These are phyloP conservation scores for Rotaria macrura DNA, from an alignment of 2,888 invertebrate genomes.

Conservation along the genomic window DNA sequence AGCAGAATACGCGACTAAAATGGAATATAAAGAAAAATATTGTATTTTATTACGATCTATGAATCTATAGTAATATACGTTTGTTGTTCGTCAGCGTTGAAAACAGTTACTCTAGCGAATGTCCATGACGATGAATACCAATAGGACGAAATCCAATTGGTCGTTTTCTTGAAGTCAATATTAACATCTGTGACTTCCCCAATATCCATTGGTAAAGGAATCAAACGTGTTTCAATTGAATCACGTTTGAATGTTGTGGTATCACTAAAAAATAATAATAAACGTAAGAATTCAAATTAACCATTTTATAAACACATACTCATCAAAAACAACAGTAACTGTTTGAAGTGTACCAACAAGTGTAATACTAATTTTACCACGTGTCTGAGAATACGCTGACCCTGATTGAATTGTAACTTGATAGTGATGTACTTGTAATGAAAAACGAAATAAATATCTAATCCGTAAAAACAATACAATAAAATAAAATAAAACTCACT, in stretches of 20 bases:
- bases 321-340: neutral
- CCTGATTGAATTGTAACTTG: neutral
- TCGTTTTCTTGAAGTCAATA: constrained; percentile 26
- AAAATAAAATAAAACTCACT: neutral
- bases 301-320: neutral
- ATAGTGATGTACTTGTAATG: neutral
- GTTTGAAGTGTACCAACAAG: constrained; percentile 2
- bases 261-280: neutral
- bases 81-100: constrained; percentile 27
- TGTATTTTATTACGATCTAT: neutral
- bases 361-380: neutral
- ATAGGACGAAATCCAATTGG: constrained; percentile 19
- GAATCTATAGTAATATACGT: neutral
- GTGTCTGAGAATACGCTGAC: neutral
- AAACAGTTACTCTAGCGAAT: constrained; percentile 20
- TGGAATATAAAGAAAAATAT: neutral
- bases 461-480: neutral
- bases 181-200: constrained; percentile 8
- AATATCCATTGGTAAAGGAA: neutral
- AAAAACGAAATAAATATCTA: neutral
- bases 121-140: constrained; percentile 24
- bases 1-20: neutral
- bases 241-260: constrained; percentile 23
- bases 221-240: neutral
- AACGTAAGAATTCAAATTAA: neutral